Conservation (phyloP, 2,888 invertebrate species). For the Mimas tiliae region DNA sequence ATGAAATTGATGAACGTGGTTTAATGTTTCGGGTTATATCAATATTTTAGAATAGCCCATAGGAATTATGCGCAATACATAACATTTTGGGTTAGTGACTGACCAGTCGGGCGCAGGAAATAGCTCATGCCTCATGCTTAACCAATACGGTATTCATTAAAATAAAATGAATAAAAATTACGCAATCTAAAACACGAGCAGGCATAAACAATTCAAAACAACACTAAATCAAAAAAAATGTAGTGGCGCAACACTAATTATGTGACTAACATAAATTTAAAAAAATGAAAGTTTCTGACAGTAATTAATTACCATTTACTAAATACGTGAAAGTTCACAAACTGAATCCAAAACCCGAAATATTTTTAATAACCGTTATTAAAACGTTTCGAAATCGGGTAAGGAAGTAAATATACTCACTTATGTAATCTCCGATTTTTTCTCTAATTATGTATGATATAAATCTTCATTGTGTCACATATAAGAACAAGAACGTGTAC, state of each 20-base stretch:
- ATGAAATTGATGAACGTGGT: not conserved
- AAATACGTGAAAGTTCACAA: slow-evolving; percentile 3
- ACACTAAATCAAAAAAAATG: not conserved
- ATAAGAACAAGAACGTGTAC: not conserved
- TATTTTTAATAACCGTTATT: slow-evolving; percentile 8
- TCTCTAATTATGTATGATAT: not conserved
- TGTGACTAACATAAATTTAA: slow-evolving; percentile 4
- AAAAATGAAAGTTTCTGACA: slow-evolving; percentile 11
- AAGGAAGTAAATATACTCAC: not conserved
- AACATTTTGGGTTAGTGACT: too few relatives aligned
- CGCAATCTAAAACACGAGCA: not conserved
- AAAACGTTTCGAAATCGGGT: not conserved
- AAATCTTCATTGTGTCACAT: not conserved
- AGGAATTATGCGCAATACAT: too few relatives aligned
- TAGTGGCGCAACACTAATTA: slow-evolving; percentile 14
- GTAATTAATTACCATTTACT: slow-evolving; percentile 12
- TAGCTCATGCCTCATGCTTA: too few relatives aligned
- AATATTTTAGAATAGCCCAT: too few relatives aligned
- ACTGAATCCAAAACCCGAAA: not conserved
- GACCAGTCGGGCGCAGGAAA: too few relatives aligned
- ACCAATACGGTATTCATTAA: too few relatives aligned
- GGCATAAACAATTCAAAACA: not conserved
- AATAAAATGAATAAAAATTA: too few relatives aligned
- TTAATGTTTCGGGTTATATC: too few relatives aligned
- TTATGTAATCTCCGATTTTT: slow-evolving; percentile 4